Evolutionary conservation across 1,140 invertebrate species (phyloP), one percentile per base, ranked within the genome.

Genomic region (Hydropsyche tenuis): DNA sequence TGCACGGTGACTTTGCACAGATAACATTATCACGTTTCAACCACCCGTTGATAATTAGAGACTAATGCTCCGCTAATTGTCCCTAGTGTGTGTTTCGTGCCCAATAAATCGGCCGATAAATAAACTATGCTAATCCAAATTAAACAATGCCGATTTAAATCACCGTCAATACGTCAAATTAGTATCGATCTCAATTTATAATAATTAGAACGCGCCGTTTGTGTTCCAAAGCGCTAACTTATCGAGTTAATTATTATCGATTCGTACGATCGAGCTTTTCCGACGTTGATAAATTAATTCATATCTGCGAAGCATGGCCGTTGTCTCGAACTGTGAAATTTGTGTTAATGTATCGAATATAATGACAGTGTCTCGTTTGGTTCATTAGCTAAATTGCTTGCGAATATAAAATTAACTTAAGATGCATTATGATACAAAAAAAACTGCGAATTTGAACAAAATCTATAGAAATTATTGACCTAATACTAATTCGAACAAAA

Each of bases 21-120:
- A 53, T 53, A 18, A 53, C 48, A 18, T 53, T 53, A 53, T 53
- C 48, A 53, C 48, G 48, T 53, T 53, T 53, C 20, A 53, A 53
- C 48, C 48, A 53, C 48, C 30, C 16, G 20, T 53, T 53, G 20
- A 53, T 37, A 53, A 53, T 18, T 14, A 18, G 12, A 6, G 12
- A 4, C 48, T 7, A 53, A 16, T 48, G 12, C 12, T 1, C 1
- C 16, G 16, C 16, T 53, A 18, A 53, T 53, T 53, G 48, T 53
- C 48, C 48, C 20, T 14, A 20, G 48, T 14, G 46, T 48, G 16
- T 20, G 48, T 37, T 37, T 37, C 30, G 30, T 37, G 30, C 30
- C 9, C 9, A 3, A 37, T 37, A 37, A 37, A 37, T n/a, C 48
- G n/a, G 6, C 18, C 48, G 48, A 53, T 53, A 53, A 53, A 18